These are phyloP conservation scores for Corythornis vintsioides DNA, from an alignment of 2,113 vertebrate species.

Conservation along the genomic window DNA sequence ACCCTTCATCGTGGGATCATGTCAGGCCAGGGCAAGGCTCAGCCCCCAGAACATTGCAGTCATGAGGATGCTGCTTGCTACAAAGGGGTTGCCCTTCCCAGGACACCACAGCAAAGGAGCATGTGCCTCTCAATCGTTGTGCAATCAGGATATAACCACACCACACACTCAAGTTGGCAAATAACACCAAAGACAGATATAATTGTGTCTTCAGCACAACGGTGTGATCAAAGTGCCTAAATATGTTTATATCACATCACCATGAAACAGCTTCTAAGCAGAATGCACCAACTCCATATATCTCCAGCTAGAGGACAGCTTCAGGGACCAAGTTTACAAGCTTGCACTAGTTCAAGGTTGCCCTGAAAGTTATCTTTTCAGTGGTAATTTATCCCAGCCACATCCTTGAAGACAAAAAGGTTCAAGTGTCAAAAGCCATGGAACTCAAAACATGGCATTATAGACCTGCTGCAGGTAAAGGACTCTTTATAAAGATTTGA, in stretches of 20 bases:
- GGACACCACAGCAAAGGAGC: background rate
- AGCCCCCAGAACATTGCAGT: background rate
- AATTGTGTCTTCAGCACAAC: background rate
- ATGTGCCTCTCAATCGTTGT: background rate
- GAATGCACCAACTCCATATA: background rate
- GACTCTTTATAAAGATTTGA: background rate
- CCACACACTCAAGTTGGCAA: background rate
- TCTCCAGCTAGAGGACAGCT: background rate
- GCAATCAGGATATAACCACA: background rate
- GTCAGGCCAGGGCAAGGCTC: background rate
- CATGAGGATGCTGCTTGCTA: background rate
- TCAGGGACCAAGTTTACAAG: background rate
- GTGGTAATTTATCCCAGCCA: background rate
- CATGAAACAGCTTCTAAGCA: background rate
- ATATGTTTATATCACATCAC: background rate
- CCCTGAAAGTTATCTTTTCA: background rate
- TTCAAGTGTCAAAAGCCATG: background rate
- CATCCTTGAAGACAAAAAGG: background rate
- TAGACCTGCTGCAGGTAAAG: background rate
- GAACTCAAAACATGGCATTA: background rate
- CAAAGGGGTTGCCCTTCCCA: background rate
- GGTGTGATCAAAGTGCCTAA: background rate
- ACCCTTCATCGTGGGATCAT: background rate
- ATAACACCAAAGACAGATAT: background rate
- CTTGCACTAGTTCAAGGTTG: background rate